phyloP scores from a whole-genome alignment of 2,888 invertebrate genomes.

The Morpho helenor region DNA sequence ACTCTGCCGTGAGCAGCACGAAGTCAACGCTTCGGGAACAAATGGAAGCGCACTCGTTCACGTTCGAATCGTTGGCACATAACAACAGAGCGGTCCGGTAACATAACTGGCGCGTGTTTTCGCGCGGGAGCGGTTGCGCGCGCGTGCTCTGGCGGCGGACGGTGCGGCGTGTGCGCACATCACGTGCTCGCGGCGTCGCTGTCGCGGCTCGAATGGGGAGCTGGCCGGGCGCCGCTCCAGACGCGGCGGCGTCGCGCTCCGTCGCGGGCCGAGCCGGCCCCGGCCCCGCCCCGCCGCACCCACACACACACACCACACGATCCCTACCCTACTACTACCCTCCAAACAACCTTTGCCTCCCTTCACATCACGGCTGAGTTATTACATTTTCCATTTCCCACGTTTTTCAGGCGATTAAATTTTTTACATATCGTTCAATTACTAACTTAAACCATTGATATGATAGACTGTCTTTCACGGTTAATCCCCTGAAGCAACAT shows the following conservation, averaged over 20 bases:
- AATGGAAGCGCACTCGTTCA: slow-evolving; percentile 65
- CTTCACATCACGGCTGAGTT: background rate
- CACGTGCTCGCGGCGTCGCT: slow-evolving; percentile 53
- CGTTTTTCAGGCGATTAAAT: no score
- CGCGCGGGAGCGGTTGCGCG: slow-evolving; percentile 47
- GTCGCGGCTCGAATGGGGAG: slow-evolving; percentile 44
- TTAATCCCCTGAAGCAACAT: no score
- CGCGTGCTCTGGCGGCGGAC: slow-evolving; percentile 35
- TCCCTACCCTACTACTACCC: slow-evolving; percentile 20
- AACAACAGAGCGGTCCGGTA: slow-evolving; percentile 60
- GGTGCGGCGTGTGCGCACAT: slow-evolving; percentile 42
- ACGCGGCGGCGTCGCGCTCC: slow-evolving; percentile 34
- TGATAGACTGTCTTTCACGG: no score
- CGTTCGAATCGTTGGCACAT: slow-evolving; percentile 62
- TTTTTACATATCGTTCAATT: no score
- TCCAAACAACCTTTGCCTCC: slow-evolving; percentile 18
- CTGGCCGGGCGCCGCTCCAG: slow-evolving; percentile 32
- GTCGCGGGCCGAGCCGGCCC: slow-evolving; percentile 35
- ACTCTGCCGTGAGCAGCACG: slow-evolving; percentile 41
- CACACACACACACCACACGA: slow-evolving; percentile 13
- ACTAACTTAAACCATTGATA: no score
- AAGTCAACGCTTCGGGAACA: slow-evolving; percentile 69
- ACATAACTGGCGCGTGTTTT: slow-evolving; percentile 64
- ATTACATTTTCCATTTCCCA: no score
- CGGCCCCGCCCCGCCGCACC: slow-evolving; percentile 34